A percentile compares a stretch with the other conserved stretches of the same genome.
Evolutionary conservation across 92 coral and sea anemone genomes (phyloP).

Genomic region (Zoanthus gigantus): DNA sequence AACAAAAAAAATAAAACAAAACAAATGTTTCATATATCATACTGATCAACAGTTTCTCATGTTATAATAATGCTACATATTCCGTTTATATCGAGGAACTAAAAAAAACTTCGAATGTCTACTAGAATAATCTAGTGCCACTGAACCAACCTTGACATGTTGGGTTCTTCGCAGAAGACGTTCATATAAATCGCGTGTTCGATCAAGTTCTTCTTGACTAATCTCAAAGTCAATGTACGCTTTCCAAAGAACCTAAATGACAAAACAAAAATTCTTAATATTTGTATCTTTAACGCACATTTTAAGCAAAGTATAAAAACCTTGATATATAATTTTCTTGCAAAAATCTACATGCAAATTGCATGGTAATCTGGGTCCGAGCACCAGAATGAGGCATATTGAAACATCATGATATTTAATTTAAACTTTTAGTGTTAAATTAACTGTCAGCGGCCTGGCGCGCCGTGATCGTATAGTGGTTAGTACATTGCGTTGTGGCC

Average conservation of each 20-base stretch:
- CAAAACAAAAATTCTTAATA: not conserved
- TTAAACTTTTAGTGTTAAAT: not conserved
- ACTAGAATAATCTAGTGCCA: not conserved
- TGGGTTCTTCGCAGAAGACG: constrained; percentile 89
- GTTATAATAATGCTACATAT: no score
- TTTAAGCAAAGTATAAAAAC: no score
- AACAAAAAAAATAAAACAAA: no score
- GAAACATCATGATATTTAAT: not conserved
- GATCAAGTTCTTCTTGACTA: constrained; percentile 89
- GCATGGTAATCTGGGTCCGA: not conserved
- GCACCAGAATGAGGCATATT: not conserved
- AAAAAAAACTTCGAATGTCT: not conserved
- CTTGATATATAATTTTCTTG: no score
- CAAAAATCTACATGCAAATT: not conserved
- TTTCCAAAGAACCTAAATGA: constrained; percentile 94
- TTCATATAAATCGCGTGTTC: constrained; percentile 91
- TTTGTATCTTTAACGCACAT: no score
- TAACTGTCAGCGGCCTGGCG: constrained; percentile 29
- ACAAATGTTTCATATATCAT: no score
- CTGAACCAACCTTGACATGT: constrained; percentile 89
- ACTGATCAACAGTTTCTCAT: no score
- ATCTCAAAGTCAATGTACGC: constrained; percentile 99
- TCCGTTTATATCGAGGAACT: no score
- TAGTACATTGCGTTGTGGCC: constrained; percentile 99
- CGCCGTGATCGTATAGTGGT: constrained; percentile 99